Evolutionary conservation across 2,888 invertebrate genomes (phyloP).

Genomic region (Panopea generosa): DNA sequence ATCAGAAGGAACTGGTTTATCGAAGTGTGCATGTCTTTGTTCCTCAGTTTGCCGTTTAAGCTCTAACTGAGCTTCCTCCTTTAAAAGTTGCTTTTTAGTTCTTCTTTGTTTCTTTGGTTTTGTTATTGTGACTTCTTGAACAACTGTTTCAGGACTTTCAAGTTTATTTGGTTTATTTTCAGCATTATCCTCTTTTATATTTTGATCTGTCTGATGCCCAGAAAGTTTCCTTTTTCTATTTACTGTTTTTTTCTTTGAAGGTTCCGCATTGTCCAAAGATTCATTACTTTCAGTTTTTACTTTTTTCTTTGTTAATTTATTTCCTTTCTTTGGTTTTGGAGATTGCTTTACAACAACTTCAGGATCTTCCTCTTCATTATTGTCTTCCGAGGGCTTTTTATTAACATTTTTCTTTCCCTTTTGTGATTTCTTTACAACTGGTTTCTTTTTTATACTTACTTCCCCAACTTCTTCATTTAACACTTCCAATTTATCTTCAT

Average conservation of each 20-base stretch:
- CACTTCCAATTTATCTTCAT: constrained; percentile 17
- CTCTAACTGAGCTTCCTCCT: constrained; percentile 47
- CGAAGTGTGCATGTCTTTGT: constrained; percentile 53
- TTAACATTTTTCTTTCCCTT: constrained; percentile 8
- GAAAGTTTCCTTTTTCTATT: constrained; percentile 47
- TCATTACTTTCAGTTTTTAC: constrained; percentile 9
- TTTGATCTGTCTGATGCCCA: constrained; percentile 14
- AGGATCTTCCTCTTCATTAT: no score
- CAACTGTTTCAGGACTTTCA: constrained; percentile 16
- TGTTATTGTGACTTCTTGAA: constrained; percentile 5
- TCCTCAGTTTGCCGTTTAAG: constrained; percentile 56
- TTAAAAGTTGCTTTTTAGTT: constrained; percentile 36
- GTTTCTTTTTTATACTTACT: constrained; percentile 2
- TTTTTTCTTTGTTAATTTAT: neutral
- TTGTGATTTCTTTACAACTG: neutral
- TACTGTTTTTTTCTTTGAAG: constrained; percentile 23
- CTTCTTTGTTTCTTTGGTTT: constrained; percentile 18
- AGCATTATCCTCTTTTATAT: constrained; percentile 8
- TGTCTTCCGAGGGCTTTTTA: constrained; percentile 3
- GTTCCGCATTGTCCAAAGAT: neutral
- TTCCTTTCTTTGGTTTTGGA: constrained; percentile 29
- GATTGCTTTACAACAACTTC: constrained; percentile 15
- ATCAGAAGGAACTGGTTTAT: constrained; percentile 27
- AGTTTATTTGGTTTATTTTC: constrained; percentile 3
- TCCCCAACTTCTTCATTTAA: no score